A percentile compares a stretch with the other conserved stretches of the same genome.
Evolutionary conservation across 2,797 vertebrate species (phyloP).

Genomic region (Hydrophis major): DNA sequence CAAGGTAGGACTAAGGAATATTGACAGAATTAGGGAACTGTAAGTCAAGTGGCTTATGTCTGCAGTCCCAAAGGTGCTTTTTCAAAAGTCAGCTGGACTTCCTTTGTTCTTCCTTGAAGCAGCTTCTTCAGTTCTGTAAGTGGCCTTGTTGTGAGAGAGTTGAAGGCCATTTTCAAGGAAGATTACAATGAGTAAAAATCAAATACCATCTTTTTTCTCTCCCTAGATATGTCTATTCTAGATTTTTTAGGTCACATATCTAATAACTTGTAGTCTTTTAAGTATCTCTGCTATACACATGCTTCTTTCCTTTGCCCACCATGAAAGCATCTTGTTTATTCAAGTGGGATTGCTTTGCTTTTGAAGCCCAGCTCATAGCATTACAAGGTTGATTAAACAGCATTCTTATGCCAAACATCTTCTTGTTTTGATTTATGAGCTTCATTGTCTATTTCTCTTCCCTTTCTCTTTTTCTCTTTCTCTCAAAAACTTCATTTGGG

Average conservation of each 20-base stretch:
- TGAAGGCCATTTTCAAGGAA: not conserved
- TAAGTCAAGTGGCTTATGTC: not conserved
- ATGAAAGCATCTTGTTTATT: not conserved
- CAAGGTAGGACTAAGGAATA: not conserved
- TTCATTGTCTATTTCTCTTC: slow-evolving; percentile 3
- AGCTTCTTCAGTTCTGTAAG: not conserved
- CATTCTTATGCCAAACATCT: not conserved
- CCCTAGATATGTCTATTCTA: not conserved
- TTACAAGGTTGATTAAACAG: not conserved
- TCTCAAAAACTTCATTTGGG: slow-evolving; percentile 15
- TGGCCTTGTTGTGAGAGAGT: not conserved
- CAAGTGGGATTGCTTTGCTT: not conserved
- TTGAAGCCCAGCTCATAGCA: not conserved
- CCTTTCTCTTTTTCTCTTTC: not conserved
- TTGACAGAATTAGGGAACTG: not conserved
- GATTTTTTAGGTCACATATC: not conserved
- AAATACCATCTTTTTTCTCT: not conserved
- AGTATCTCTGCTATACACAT: not conserved
- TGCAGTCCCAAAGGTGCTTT: not conserved
- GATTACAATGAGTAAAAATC: not conserved
- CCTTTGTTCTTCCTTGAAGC: not conserved
- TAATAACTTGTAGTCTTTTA: not conserved
- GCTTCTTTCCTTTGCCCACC: not conserved
- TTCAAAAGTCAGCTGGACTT: not conserved
- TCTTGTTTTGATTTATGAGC: not conserved